Base-by-base conservation (phyloP, 2,797 vertebrate species). In the Pangasius macronema region DNA sequence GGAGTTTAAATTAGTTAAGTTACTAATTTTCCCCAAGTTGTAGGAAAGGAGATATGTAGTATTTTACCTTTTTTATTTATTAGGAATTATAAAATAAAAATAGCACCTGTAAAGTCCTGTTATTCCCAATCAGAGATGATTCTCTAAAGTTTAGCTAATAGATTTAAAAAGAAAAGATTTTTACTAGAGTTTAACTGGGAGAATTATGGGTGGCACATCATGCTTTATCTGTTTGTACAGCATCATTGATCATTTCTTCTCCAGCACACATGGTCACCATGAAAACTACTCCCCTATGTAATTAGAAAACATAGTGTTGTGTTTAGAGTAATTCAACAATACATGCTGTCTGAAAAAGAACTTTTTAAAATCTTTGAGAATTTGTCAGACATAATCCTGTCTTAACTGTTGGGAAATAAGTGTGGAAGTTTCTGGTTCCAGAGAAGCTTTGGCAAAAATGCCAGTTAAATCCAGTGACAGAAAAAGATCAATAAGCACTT, bases 401-500 rank as follows among this genome's bases (percentile, higher is more conserved):
- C n/a, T 87, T 86, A 65, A 68, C 82, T 85, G 67, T 82, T 76
- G 39, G 61, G 76, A 86, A 80, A 90, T 70, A 73, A 86, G 53
- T 53, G 70, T 46, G 85, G 84, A 86, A 70, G 87, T 49, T 88
- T 84, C 84, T 9, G 77, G 84, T 27, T 91, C 88, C 83, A 84
- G 61, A 13, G 86, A 83, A 89, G 79, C 77, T 91, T 88, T 89
- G 92, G 88, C 92, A 91, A 94, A 92, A 93, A 89, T 89, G 90
- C 92, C 87, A 89, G 93, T 94, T 94, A 95, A 95, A 95, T 94
- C 92, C 92, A 94, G 92, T 92, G 93, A 91, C 88, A 91, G 88
- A 86, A 68, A 42, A 24, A 91, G 93, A 95, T 95, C 94, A 86
- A 95, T 95, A 93, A 67, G 24, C 10, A 72, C 91, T 91, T 89